Conservation (phyloP, 2,797 vertebrate species). For the Thamnophis elegans region DNA sequence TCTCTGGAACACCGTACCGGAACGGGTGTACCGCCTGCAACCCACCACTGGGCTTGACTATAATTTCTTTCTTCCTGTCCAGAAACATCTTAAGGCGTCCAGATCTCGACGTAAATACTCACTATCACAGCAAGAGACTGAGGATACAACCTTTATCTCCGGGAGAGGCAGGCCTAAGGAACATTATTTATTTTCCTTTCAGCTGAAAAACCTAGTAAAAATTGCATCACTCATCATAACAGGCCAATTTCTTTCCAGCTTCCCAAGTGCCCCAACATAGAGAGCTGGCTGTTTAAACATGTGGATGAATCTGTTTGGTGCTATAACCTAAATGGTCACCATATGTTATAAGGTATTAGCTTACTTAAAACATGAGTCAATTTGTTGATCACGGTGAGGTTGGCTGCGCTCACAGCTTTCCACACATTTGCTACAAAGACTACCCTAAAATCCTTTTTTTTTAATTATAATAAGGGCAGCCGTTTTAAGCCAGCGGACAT, state of each 20-base stretch:
- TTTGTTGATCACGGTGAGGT: background rate
- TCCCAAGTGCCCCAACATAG: background rate
- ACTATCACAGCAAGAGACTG: background rate
- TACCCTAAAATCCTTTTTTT: background rate
- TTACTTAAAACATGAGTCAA: background rate
- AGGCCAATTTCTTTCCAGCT: background rate
- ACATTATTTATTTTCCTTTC: background rate
- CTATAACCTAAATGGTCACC: background rate
- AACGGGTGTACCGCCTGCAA: too few relatives aligned
- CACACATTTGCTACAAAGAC: background rate
- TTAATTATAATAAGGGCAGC: background rate
- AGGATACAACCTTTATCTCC: background rate
- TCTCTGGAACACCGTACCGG: too few relatives aligned
- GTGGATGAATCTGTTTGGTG: background rate
- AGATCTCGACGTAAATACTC: background rate
- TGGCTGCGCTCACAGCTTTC: background rate
- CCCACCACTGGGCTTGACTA: too few relatives aligned
- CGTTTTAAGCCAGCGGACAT: background rate
- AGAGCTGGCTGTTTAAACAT: background rate
- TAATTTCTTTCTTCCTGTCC: background rate
- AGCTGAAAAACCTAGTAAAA: background rate
- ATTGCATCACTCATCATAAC: background rate
- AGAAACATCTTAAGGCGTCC: background rate
- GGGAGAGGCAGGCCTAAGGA: background rate
- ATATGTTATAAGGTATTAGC: background rate